Evolutionary conservation across 2,888 invertebrate genomes (phyloP).

Genomic region (Embidobia sp.): DNA sequence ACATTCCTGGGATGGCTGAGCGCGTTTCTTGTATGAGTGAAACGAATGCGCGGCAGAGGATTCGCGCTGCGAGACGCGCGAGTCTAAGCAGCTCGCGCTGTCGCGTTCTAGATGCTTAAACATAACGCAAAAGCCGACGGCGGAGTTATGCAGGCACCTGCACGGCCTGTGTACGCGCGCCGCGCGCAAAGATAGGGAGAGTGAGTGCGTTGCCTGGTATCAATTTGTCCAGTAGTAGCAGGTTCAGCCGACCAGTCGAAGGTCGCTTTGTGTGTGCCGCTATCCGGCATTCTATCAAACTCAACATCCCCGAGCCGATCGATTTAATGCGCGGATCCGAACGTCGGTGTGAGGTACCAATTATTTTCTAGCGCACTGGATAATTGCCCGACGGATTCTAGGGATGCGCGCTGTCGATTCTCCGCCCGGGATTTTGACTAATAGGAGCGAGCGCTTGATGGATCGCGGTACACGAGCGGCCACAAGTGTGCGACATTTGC

Average conservation of each 20-base stretch:
- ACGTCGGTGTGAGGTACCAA: conserved; percentile 57
- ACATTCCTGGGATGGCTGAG: conserved; percentile 48
- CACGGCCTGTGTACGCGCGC: conserved; percentile 27
- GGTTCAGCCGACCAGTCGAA: conserved; percentile 74
- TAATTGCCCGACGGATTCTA: conserved; percentile 38
- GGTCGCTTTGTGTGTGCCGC: conserved; percentile 79
- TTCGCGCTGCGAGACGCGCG: conserved; percentile 36
- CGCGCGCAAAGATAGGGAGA: conserved; percentile 70
- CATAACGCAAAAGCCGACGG: conserved; percentile 55
- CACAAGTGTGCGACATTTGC: conserved; percentile 5
- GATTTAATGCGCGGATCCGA: conserved; percentile 51
- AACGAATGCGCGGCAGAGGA: conserved; percentile 54
- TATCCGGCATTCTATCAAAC: conserved; percentile 79
- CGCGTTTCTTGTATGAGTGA: conserved; percentile 51
- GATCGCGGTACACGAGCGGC: not conserved
- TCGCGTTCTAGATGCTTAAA: conserved; percentile 61
- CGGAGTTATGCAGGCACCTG: conserved; percentile 60
- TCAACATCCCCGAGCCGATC: conserved; percentile 66
- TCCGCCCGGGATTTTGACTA: conserved; percentile 25
- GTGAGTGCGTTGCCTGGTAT: conserved; percentile 78
- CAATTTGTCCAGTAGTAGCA: conserved; percentile 78
- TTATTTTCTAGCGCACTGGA: conserved; percentile 43
- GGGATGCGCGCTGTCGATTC: conserved; percentile 2
- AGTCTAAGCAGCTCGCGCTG: conserved; percentile 34
- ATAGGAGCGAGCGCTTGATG: conserved; percentile 1